phyloP scores from a whole-genome alignment of 2,113 vertebrate genomes.

The pig (Sus scrofa) region DNA sequence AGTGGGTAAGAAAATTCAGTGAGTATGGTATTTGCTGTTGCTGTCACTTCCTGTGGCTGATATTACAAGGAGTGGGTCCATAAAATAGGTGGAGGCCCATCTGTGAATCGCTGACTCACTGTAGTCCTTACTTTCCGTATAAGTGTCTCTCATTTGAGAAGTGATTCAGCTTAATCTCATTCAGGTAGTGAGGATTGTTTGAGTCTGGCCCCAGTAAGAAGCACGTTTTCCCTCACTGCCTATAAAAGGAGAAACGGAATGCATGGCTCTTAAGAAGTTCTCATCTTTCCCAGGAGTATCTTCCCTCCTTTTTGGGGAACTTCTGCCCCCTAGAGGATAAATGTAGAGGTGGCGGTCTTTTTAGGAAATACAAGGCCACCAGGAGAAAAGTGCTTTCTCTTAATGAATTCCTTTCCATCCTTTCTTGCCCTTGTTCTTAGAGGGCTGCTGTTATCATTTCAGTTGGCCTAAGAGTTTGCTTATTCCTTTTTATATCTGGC shows the following conservation, averaged over 20 bases:
- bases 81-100: not conserved
- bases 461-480: not conserved
- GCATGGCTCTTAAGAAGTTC: rapidly evolving
- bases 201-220: not conserved
- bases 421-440: not conserved
- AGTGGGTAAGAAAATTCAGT: not conserved
- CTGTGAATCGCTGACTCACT: not conserved
- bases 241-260: not conserved
- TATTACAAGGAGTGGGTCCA: not conserved
- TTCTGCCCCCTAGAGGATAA: slow-evolving; percentile 33
- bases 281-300: not conserved
- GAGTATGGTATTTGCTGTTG: not conserved
- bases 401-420: not conserved
- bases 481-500: not conserved
- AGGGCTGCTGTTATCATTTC: not conserved
- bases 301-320: not conserved
- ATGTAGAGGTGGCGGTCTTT: not conserved
- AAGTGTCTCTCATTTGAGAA: not conserved
- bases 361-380: not conserved
- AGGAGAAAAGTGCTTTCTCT: not conserved
- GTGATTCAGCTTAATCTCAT: not conserved
- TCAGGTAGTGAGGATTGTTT: not conserved
- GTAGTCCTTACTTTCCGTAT: not conserved
- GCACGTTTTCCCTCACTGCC: not conserved
- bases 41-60: not conserved